Evolutionary conservation across 1,140 invertebrate genomes (phyloP).

Genomic region (Meloidogyne chitwoodi): DNA sequence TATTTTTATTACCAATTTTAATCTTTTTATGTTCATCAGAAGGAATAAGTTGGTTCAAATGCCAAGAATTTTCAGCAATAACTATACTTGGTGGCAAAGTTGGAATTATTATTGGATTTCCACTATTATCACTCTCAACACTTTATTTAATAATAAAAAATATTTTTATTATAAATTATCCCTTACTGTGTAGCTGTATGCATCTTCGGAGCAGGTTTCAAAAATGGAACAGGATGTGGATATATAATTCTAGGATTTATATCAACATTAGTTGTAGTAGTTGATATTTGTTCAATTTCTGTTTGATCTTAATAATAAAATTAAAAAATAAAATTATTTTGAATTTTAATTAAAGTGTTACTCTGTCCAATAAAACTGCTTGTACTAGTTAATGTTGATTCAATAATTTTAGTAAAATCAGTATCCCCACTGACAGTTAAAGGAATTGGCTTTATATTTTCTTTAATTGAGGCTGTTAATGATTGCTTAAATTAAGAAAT

Average conservation of each 20-base stretch:
- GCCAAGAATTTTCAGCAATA: constrained; percentile 25
- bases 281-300: background rate
- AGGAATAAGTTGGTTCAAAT: background rate
- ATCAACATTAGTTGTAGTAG: constrained; percentile 27
- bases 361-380: background rate
- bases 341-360: background rate
- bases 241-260: constrained; percentile 50
- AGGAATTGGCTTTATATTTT: background rate
- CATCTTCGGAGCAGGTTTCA: constrained; percentile 44
- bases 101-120: constrained; percentile 19
- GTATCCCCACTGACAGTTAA: background rate
- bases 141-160: background rate
- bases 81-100: constrained; percentile 53
- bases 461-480: background rate
- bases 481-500: background rate
- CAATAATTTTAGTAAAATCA: background rate
- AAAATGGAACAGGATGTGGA: constrained; percentile 57
- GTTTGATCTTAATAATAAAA: background rate
- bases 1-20: background rate
- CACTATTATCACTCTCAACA: constrained; percentile 13
- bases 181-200: constrained; percentile 39
- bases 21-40: background rate
- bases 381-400: background rate
- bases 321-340: background rate
- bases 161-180: background rate